These are phyloP conservation scores for Coremacera marginata DNA, from an alignment of 2,888 invertebrate species.

Conservation along the genomic window DNA sequence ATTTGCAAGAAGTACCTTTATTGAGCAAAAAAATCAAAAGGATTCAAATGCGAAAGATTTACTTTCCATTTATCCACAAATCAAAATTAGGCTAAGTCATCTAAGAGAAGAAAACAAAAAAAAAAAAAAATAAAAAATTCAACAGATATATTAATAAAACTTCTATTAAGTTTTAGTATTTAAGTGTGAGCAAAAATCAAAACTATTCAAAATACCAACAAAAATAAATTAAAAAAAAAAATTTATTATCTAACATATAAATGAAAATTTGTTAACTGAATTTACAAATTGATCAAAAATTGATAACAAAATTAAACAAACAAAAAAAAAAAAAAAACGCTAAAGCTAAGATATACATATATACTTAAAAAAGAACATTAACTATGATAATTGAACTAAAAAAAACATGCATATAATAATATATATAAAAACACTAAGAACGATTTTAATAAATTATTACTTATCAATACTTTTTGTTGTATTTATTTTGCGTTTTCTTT, in stretches of 20 bases:
- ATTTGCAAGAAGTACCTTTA: constrained; percentile 54
- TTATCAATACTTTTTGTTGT: not conserved
- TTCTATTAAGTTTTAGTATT: constrained; percentile 48
- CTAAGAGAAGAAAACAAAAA: constrained; percentile 36
- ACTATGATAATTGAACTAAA: constrained; percentile 34
- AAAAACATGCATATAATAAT: constrained; percentile 45
- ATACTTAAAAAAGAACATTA: constrained; percentile 30
- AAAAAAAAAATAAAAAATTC: constrained; percentile 36
- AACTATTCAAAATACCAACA: constrained; percentile 50
- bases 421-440: constrained; percentile 22
- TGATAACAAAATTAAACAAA: constrained; percentile 33
- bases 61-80: constrained; percentile 56
- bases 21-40: constrained; percentile 66
- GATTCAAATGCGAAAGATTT: constrained; percentile 54
- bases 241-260: constrained; percentile 12
- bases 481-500: constrained; percentile 25
- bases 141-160: constrained; percentile 46
- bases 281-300: constrained; percentile 20
- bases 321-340: too few species aligned
- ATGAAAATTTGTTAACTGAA: constrained; percentile 13
- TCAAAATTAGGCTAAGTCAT: constrained; percentile 54
- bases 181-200: constrained; percentile 53
- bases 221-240: constrained; percentile 6
- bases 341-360: constrained; percentile 27
- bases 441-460: constrained; percentile 30